phyloP scores from a whole-genome alignment of 2,113 vertebrate genomes.

The Oreochromis spilurus region DNA sequence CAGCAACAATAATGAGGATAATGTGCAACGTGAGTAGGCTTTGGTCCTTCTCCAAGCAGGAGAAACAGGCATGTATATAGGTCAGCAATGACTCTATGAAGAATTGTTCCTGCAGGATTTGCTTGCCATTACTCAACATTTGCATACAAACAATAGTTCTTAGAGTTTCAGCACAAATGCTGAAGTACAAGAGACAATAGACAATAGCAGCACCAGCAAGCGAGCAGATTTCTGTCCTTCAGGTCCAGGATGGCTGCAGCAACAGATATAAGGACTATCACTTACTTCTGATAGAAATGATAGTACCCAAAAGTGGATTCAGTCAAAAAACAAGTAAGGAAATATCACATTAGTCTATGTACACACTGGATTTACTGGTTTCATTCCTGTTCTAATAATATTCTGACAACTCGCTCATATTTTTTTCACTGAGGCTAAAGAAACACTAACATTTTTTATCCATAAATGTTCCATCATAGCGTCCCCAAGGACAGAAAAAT shows the following conservation, averaged over 20 bases:
- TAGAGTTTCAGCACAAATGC: conserved; percentile 30
- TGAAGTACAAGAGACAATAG: conserved; percentile 16
- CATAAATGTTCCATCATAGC: neutral
- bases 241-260: neutral
- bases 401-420: neutral
- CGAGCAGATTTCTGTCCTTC: neutral
- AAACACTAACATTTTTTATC: neutral
- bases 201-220: neutral
- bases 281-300: neutral
- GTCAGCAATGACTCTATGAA: conserved; percentile 39
- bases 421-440: neutral
- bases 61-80: conserved; percentile 28
- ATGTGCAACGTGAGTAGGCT: neutral
- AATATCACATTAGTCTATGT: neutral
- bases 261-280: neutral
- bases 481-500: neutral
- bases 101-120: conserved; percentile 36
- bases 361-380: neutral
- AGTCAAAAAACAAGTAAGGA: neutral
- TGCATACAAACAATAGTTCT: conserved; percentile 53
- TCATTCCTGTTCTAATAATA: neutral
- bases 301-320: neutral
- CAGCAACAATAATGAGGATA: conserved; percentile 31
- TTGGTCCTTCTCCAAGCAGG: neutral
- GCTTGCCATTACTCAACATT: conserved; percentile 27